Conservation (phyloP, 2,888 invertebrate species). For the Drosophila yooni region DNA sequence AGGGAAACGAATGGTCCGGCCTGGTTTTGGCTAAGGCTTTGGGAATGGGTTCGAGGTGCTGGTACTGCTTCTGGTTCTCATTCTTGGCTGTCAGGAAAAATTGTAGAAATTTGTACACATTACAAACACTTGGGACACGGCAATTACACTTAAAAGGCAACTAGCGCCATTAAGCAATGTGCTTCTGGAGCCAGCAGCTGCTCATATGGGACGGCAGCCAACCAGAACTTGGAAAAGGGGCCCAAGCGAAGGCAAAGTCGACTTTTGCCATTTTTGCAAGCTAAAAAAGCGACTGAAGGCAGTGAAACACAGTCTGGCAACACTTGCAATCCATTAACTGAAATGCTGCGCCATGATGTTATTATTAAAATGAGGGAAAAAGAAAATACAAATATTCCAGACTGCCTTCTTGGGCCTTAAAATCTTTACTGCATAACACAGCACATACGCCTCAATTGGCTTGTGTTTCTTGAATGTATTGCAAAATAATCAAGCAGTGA, state of each 20-base stretch:
- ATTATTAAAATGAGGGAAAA: constrained; percentile 59
- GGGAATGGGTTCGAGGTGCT: background rate
- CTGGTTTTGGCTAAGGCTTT: background rate
- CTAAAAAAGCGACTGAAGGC: constrained; percentile 48
- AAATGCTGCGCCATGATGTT: constrained; percentile 66
- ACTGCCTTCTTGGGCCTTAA: constrained; percentile 15
- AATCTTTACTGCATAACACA: constrained; percentile 17
- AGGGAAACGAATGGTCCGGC: constrained; percentile 26
- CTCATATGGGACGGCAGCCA: constrained; percentile 61
- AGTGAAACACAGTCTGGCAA: constrained; percentile 54
- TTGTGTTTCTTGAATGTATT: constrained; percentile 4
- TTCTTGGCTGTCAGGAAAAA: constrained; percentile 50
- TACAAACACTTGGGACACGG: constrained; percentile 76
- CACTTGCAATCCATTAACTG: constrained; percentile 78
- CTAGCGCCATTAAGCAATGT: constrained; percentile 72
- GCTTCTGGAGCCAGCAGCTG: constrained; percentile 57
- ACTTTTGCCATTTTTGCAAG: constrained; percentile 56
- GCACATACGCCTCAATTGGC: constrained; percentile 17
- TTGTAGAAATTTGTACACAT: constrained; percentile 69
- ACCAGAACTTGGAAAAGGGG: constrained; percentile 3
- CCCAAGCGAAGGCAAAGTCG: constrained; percentile 7
- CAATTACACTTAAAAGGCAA: constrained; percentile 82
- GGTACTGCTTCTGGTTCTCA: constrained; percentile 16
- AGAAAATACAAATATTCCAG: constrained; percentile 20
- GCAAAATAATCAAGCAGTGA: constrained; percentile 6